Evolutionary conservation across 1,140 invertebrate genomes (phyloP).

Genomic region (Drosophila melanogaster): Release_6_plus_ISO1_MT NT_033777.3:18987001-18987500

Average conservation of each 20-base stretch:
- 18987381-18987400: slow-evolving; percentile 80
- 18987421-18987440: slow-evolving; percentile 41
- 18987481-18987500: slow-evolving; percentile 38
- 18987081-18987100: neutral
- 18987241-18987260: slow-evolving; percentile 9
- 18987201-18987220: neutral
- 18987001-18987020: neutral
- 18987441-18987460: slow-evolving; percentile 25
- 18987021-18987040: neutral
- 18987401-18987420: slow-evolving; percentile 79
- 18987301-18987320: slow-evolving; percentile 4
- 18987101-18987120: neutral
- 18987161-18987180: neutral
- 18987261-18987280: slow-evolving; percentile 70
- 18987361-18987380: slow-evolving; percentile 78
- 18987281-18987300: slow-evolving; percentile 43
- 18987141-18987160: neutral
- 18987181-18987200: neutral
- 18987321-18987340: slow-evolving; percentile 19
- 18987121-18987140: neutral
- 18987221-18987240: neutral
- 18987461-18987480: slow-evolving; percentile 66
- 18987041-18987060: neutral
- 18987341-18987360: slow-evolving; percentile 35
- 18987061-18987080: neutral